Evolutionary conservation across 1,140 invertebrate genomes (phyloP), one percentile per base, ranked within the genome.

Genomic region (Pseudachorutes palmiensis): DNA sequence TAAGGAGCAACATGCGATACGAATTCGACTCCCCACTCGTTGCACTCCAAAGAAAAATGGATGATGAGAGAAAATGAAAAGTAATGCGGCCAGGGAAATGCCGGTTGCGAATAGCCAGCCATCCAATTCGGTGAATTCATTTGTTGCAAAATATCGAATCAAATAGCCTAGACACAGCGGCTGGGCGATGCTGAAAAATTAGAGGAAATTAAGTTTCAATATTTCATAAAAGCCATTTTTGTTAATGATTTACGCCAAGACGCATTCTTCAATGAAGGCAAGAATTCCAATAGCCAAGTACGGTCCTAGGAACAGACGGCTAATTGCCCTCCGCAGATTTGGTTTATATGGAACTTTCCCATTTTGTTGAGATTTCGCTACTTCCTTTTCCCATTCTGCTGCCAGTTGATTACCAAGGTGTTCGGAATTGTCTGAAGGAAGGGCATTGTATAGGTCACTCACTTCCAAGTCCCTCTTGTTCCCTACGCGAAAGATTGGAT

Each of bases 41-140:
- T 78, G 76, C 2, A 83, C 78, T 55, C 76, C 76, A 66, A 83
- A 84, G 74, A 83, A 85, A 72, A 81, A 84, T 2, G 80, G 81
- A 77, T 85, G 83, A 76, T 84, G 82, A 5, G 78, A 72, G 14
- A 83, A 75, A 12, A 81, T 79, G 36, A 80, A 77, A 48, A 82
- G 65, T 3, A 80, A 72, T 5, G 81, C 76, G 61, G 77, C 76
- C 1, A 78, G 78, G 24, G 83, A 76, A 3, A 75, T 77, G 5
- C 64, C 69, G 57, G 16, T 16, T 12, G 66, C 64, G 41, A 67
- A 67, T 29, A 70, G 19, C 57, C 62, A 69, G 3, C 72, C 72
- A 0, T 59, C 16, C 1, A 14, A 3, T 30, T 49, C 5, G 2
- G 60, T 24, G 28, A 45, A 48, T 33, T 73, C 69, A 14, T 9